These are phyloP conservation scores for Lithosia quadra DNA, from an alignment of 2,888 invertebrate species.

Conservation along the genomic window DNA sequence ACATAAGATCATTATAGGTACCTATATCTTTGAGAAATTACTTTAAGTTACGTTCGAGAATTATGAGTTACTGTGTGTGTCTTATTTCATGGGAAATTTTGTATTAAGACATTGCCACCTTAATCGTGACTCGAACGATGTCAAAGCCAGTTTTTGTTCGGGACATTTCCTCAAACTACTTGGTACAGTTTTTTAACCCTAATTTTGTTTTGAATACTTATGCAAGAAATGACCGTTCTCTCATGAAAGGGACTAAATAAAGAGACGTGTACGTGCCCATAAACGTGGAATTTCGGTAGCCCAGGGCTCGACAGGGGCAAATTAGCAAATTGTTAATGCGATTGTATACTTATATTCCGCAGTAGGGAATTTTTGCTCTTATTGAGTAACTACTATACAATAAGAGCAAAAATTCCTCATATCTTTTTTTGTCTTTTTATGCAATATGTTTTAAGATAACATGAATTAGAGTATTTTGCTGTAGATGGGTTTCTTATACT, in stretches of 20 bases:
- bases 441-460: neutral
- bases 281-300: constrained; percentile 79
- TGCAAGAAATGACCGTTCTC: constrained; percentile 37
- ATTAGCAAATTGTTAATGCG: constrained; percentile 54
- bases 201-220: constrained; percentile 48
- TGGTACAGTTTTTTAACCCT: constrained; percentile 37
- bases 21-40: constrained; percentile 79
- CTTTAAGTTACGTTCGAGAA: constrained; percentile 74
- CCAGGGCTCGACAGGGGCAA: constrained; percentile 71
- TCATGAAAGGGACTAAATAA: constrained; percentile 59
- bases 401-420: no score
- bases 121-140: constrained; percentile 57
- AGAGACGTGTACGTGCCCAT: constrained; percentile 62
- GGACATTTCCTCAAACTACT: constrained; percentile 41
- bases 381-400: neutral
- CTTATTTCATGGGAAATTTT: constrained; percentile 65
- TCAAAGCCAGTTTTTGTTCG: constrained; percentile 45
- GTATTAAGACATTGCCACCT: constrained; percentile 61
- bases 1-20: constrained; percentile 75
- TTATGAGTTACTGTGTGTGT: constrained; percentile 67
- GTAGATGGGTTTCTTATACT: neutral
- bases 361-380: constrained; percentile 19
- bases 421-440: constrained; percentile 5
- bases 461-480: neutral
- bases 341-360: constrained; percentile 30